Evolutionary conservation across 2,888 invertebrate genomes (phyloP).

Genomic region (Thera obeliscata): DNA sequence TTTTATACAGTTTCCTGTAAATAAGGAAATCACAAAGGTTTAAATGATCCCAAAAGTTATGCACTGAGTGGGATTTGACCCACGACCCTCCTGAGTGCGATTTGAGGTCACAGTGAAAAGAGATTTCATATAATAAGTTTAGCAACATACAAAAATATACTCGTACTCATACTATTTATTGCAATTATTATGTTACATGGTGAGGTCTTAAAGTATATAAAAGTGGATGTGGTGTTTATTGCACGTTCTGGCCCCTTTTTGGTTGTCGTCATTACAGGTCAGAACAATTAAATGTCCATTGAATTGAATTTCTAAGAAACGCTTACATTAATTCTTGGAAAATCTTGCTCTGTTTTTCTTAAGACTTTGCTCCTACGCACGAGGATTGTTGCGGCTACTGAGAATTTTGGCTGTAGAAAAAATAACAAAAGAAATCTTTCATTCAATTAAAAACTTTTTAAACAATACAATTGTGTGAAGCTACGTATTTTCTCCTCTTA

Average conservation of each 20-base stretch:
- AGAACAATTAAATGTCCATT: background rate
- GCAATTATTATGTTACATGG: background rate
- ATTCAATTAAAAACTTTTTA: conserved; percentile 18
- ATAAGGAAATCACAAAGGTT: too few species aligned
- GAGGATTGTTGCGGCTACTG: background rate
- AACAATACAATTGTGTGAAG: conserved; percentile 5
- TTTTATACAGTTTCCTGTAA: too few species aligned
- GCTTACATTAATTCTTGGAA: background rate
- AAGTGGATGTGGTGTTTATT: too few species aligned
- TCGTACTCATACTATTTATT: too few species aligned
- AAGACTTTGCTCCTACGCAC: background rate
- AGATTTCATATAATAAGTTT: too few species aligned
- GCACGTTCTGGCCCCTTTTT: background rate
- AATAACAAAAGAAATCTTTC: conserved; percentile 9
- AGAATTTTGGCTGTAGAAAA: conserved; percentile 7
- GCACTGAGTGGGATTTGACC: too few species aligned
- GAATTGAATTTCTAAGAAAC: background rate
- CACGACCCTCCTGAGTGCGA: too few species aligned
- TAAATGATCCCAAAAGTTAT: too few species aligned
- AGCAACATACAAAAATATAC: background rate
- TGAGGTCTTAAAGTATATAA: background rate
- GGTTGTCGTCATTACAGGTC: background rate
- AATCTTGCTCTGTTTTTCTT: background rate
- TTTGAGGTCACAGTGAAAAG: too few species aligned
- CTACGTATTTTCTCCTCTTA: background rate